A percentile compares a stretch with the other conserved stretches of the same genome.
phyloP scores from a whole-genome alignment of 2,797 vertebrate species.

The Typhlichthys eigenmanni region DNA sequence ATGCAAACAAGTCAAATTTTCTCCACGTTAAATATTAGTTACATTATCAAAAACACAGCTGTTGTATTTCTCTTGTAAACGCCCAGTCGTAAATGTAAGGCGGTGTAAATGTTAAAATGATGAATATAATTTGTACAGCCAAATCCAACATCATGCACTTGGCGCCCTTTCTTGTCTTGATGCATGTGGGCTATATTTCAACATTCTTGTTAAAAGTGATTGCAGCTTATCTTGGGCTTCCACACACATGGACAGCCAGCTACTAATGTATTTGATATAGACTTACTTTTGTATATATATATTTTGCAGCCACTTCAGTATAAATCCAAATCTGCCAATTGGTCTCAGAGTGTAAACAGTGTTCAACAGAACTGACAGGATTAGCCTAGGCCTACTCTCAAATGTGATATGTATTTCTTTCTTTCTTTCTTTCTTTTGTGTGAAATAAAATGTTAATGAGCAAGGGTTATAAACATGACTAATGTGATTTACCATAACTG shows the following conservation, averaged over 20 bases:
- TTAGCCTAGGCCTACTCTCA: constrained; percentile 46
- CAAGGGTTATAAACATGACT: constrained; percentile 27
- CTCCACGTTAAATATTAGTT: too few species aligned
- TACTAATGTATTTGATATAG: neutral
- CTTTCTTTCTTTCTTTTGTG: neutral
- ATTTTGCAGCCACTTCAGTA: constrained; percentile 17
- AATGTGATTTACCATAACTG: constrained; percentile 31
- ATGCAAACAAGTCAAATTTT: neutral
- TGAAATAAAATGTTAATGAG: constrained; percentile 21
- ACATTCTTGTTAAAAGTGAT: too few species aligned
- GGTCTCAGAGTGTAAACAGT: constrained; percentile 8
- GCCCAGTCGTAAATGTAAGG: constrained; percentile 13
- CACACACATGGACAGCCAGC: too few species aligned
- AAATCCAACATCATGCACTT: constrained; percentile 1
- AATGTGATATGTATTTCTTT: constrained; percentile 39
- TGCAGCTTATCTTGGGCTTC: too few species aligned
- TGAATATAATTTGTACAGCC: constrained; percentile 20
- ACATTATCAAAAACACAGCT: constrained; percentile 13
- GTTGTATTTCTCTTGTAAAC: constrained; percentile 1
- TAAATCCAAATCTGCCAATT: constrained; percentile 19
- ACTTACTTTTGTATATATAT: constrained; percentile 1
- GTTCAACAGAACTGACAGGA: constrained; percentile 32
- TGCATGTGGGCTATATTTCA: too few species aligned
- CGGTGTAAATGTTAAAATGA: constrained; percentile 11
- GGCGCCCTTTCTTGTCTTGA: neutral